Base-by-base conservation (phyloP, 1,140 invertebrate species). In the Hypothenemus hampei region DNA sequence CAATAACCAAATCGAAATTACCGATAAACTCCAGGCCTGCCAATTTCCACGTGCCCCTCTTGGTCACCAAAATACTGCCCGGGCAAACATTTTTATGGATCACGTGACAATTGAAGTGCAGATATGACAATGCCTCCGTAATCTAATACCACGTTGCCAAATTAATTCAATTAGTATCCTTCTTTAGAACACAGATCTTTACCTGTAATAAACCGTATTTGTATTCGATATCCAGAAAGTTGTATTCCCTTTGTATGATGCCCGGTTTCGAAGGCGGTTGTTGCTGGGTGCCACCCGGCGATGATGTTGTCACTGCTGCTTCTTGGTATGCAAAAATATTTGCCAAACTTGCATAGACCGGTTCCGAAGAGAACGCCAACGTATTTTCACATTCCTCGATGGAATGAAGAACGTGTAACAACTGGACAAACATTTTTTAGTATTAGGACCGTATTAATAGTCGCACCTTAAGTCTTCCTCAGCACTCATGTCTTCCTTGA, bases 51-150 rank as follows among this genome's bases (percentile, higher is more conserved):
- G 90, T 93, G 24, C 93, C 93, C 37, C 84, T 83, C 66, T 89
- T 93, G n/a, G 91, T 97, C 41, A 98, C 86, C 37, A 98, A 80
- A 57, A 98, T 88, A 58, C 89, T 93, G 56, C 85, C 84, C 3
- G 96, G 94, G 72, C 89, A 95, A 13, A 98, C 82, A 72, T 98
- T 98, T 60, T 91, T 82, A 71, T 98, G 95, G 35, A 97, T 79
- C 57, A 89, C 78, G 68, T 88, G 84, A 54, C 83, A 82, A 18
- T 82, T 85, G 69, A 87, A 86, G 73, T 98, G 95, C 36, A 98
- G 76, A 75, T 90, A 98, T 7, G 89, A 81, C 58, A 98, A 77
- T 1, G 93, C 96, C 69, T 98, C 95, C 6, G 87, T 89, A 55
- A 98, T 85, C 94, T 98, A 78, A 75, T n/a, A n/a, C n/a, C n/a